Evolutionary conservation across 2,113 vertebrate species (phyloP), one percentile per base, ranked within the genome.

Genomic region (Suricata suricatta): DNA sequence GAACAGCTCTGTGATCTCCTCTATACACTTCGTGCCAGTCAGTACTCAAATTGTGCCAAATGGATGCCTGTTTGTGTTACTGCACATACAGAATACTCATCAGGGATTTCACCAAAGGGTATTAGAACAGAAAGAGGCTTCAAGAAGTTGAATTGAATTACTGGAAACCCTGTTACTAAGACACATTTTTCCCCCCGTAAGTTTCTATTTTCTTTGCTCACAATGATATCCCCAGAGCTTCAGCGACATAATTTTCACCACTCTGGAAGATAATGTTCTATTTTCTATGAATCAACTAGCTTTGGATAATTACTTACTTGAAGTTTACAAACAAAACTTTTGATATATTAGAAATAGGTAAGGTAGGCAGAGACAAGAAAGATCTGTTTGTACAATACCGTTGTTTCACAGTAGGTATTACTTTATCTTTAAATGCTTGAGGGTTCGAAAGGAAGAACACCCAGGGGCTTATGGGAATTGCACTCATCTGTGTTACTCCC

Each of bases 111-210:
- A 83, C 90, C 74, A 69, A 77, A 79, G 90, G 66, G 86, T 87
- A 93, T 93, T 93, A 81, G 80, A 92, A 92, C 31, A 92, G 87
- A 90, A 92, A 97, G 88, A 86, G 83, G 31, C 79, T 95, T 96
- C 64, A n/a, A 16, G 68, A 95, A 91, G 21, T 80, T 95, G 94
- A 94, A 88, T 44, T 57, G 79, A 96, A 98, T 98, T 90, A 88
- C 44, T 38, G 87, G 95, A 90, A 84, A 84, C 57, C 15, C 68
- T 96, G 86, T 96, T 92, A 80, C 92, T 44, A 69, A 96, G 81
- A 90, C 60, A 81, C 57, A 84, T 92, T 88, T 87, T 96, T 86
- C 57, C 23, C 27, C 25, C 79, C 5, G 19, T 50, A 63, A 87
- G 83, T 44, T 80, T 90, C 74, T 90, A 52, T 96, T 97, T 95